Percentiles rank a stretch among this genome's conserved stretches.
Conservation (phyloP, 2,888 invertebrate genomes). For the Leptinotarsa tumamoca region DNA sequence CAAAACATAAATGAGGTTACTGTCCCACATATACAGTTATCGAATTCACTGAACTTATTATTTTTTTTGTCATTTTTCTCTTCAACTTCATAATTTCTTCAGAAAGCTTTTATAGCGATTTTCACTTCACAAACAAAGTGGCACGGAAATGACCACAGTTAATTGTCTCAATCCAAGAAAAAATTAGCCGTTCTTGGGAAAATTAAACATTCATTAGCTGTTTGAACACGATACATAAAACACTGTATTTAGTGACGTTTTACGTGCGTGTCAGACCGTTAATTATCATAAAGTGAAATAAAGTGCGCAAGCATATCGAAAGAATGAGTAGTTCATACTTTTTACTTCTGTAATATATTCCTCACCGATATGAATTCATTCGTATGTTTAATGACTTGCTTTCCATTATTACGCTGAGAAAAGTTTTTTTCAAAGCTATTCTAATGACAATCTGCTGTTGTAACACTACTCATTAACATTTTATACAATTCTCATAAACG, state of each 20-base stretch:
- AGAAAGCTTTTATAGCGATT: not conserved
- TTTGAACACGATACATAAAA: constrained; percentile 32
- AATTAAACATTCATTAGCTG: constrained; percentile 35
- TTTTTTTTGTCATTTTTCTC: not conserved
- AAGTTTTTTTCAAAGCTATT: no score
- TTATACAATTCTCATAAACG: no score
- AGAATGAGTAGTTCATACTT: constrained; percentile 11
- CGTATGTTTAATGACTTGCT: no score
- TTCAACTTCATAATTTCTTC: not conserved
- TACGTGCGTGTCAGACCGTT: constrained; percentile 29
- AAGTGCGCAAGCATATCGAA: constrained; percentile 15
- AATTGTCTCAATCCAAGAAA: constrained; percentile 13
- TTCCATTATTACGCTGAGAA: no score
- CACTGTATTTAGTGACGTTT: constrained; percentile 30
- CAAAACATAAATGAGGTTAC: no score
- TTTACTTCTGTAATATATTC: not conserved
- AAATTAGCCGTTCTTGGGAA: constrained; percentile 16
- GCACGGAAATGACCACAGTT: not conserved
- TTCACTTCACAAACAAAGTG: not conserved
- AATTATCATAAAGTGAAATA: constrained; percentile 31
- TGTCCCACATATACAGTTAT: no score
- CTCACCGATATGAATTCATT: not conserved
- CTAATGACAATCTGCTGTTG: no score
- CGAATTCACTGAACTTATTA: no score
- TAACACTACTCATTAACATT: no score